Percentiles rank a stretch among this genome's conserved stretches.
These are phyloP conservation scores for Centropus bengalensis DNA, from an alignment of 2,113 vertebrate species.

Conservation along the genomic window DNA sequence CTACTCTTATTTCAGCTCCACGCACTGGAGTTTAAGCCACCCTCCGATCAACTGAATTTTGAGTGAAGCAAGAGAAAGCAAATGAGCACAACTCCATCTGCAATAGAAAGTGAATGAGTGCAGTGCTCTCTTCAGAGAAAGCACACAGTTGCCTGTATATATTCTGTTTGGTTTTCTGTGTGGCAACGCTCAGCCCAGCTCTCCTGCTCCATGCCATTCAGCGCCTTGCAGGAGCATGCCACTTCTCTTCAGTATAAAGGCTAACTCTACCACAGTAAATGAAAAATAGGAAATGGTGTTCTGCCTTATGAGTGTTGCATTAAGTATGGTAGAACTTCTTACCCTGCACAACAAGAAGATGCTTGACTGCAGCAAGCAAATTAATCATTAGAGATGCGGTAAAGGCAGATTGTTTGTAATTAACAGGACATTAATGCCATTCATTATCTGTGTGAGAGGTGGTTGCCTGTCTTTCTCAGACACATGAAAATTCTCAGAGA, in stretches of 20 bases:
- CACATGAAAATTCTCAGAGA: not conserved
- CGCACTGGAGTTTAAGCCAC: not conserved
- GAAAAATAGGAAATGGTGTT: not conserved
- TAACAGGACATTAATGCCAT: not conserved
- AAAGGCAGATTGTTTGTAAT: not conserved
- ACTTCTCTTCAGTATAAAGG: not conserved
- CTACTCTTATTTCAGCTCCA: not conserved
- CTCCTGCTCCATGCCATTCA: not conserved
- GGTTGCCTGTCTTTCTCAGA: not conserved
- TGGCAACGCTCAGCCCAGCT: not conserved
- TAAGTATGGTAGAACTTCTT: not conserved
- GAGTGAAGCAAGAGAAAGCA: not conserved
- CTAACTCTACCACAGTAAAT: not conserved
- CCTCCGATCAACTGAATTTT: not conserved
- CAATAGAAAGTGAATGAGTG: fast-evolving
- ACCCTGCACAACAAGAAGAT: not conserved
- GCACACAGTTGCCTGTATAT: fast-evolving
- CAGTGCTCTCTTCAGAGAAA: not conserved
- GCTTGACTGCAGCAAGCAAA: not conserved
- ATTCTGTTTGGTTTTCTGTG: not conserved
- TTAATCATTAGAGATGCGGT: not conserved
- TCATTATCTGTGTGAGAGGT: not conserved
- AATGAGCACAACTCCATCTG: not conserved
- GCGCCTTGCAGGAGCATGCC: not conserved
- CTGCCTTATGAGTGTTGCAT: not conserved